Evolutionary conservation across 92 coral and sea anemone species (phyloP).

Genomic region (Epizoanthus scotinus): DNA sequence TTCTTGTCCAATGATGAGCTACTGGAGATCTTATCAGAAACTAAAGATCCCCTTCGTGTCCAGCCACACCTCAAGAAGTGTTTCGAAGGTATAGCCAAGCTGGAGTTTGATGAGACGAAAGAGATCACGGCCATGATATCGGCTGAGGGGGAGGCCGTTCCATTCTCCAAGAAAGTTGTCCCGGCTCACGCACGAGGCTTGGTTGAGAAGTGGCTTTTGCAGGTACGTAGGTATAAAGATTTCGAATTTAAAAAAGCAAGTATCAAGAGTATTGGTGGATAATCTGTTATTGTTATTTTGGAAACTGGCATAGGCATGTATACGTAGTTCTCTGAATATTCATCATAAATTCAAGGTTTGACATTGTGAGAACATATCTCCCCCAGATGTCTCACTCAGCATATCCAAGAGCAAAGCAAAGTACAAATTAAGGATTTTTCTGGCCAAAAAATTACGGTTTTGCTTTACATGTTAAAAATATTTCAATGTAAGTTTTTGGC

Average conservation of each 20-base stretch:
- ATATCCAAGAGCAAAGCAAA: not conserved
- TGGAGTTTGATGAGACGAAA: slow-evolving; percentile 78
- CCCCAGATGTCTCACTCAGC: too few species aligned
- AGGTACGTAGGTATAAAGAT: slow-evolving; percentile 48
- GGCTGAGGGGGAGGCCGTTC: slow-evolving; percentile 89
- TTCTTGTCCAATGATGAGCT: slow-evolving; percentile 95
- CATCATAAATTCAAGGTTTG: too few species aligned
- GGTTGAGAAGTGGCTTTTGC: slow-evolving; percentile 94
- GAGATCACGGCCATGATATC: slow-evolving; percentile 96
- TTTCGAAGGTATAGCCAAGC: slow-evolving; percentile 96
- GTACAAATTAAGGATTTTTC: too few species aligned
- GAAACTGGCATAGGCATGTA: too few species aligned
- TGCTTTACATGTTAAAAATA: too few species aligned
- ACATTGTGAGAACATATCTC: too few species aligned
- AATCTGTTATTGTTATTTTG: too few species aligned
- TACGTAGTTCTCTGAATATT: too few species aligned
- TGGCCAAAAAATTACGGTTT: too few species aligned
- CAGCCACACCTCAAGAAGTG: slow-evolving; percentile 99
- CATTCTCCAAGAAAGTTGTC: slow-evolving; percentile 73
- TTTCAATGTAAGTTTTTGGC: too few species aligned
- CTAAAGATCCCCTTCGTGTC: slow-evolving; percentile 95
- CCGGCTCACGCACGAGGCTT: slow-evolving; percentile 92
- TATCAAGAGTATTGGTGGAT: too few species aligned
- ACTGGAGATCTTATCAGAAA: slow-evolving; percentile 94
- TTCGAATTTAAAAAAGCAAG: too few species aligned